Base-by-base conservation (phyloP, 2,888 invertebrate species). In the Cetonia aurata region DNA sequence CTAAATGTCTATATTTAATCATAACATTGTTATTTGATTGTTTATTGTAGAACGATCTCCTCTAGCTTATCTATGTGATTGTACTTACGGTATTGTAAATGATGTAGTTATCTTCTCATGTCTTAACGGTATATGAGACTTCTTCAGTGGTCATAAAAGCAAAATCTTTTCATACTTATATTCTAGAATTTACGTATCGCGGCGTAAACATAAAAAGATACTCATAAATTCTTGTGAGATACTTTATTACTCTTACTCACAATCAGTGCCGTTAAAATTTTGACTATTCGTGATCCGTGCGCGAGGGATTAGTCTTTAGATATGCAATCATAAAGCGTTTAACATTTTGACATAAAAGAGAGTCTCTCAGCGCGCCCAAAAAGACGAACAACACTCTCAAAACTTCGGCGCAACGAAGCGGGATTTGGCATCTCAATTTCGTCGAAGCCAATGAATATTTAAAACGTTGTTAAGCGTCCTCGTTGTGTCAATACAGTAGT, bases 391-490 rank as follows among this genome's bases (percentile, higher is more conserved):
- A 62, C 31, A 10, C 33, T 50, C 33, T 37, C n/a, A 37, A 62
- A 62, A 62, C 33, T 44, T 57, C 15, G 12, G 25, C 44, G 48
- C 13, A 25, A 31, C 48, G 33, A 62, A 48, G 37, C 25, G 50
- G 33, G 62, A 62, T 62, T 62, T 62, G 50, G 50, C 17, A 8
- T 9, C 17, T 37, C 62, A 48, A 62, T 50, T 62, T 48, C 37
- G 50, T 33, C 37, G 50, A 42, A 69, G 50, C 53, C 52, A 44
- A 69, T 69, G 69, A 69, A 69, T 69, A 69, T 69, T 69, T 69
- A 69, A 69, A 69, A 69, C 53, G 41, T 53, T 53, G 46, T 62
- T 60, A 69, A 69, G 69, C 60, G 33, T 62, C 44, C 19, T 17
- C 60, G 52, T 50, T 50, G 52, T 41, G 69, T 69, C 69, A 59